phyloP scores from a whole-genome alignment of 2,113 vertebrate genomes.

The Vidua chalybeata region DNA sequence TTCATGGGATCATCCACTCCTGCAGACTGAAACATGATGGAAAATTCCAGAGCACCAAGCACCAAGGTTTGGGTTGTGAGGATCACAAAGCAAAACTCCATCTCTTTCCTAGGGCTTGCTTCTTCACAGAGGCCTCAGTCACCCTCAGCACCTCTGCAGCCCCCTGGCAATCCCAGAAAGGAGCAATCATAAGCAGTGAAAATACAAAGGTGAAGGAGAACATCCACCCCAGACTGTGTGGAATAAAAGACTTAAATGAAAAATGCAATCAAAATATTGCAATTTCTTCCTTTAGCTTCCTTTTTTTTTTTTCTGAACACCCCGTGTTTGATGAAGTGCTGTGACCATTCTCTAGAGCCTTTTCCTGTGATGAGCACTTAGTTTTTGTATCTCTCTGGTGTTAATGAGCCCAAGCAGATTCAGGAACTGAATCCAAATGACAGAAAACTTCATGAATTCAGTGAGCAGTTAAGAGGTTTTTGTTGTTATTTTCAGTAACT shows the following conservation, averaged over 20 bases:
- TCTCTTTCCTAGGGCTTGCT: neutral
- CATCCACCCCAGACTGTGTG: too few species aligned
- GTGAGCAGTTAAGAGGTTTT: neutral
- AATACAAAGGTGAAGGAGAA: neutral
- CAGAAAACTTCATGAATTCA: neutral
- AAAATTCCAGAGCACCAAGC: neutral
- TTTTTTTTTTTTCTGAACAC: neutral
- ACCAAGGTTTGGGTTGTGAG: neutral
- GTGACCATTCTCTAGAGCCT: neutral
- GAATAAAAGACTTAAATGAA: neutral
- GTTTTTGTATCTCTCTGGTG: neutral
- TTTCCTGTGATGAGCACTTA: neutral
- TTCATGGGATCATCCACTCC: neutral
- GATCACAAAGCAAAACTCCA: neutral
- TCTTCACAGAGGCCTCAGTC: neutral
- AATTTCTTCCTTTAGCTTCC: neutral
- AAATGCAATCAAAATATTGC: neutral
- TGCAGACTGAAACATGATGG: neutral
- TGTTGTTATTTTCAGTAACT: neutral
- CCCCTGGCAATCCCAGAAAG: neutral
- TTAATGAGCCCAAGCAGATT: neutral
- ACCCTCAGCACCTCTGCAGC: neutral
- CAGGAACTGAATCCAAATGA: neutral
- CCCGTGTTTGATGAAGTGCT: neutral
- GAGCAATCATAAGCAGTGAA: neutral